These are phyloP conservation scores for Siniperca scherzeri DNA, from an alignment of 2,797 vertebrate genomes.

Conservation along the genomic window DNA sequence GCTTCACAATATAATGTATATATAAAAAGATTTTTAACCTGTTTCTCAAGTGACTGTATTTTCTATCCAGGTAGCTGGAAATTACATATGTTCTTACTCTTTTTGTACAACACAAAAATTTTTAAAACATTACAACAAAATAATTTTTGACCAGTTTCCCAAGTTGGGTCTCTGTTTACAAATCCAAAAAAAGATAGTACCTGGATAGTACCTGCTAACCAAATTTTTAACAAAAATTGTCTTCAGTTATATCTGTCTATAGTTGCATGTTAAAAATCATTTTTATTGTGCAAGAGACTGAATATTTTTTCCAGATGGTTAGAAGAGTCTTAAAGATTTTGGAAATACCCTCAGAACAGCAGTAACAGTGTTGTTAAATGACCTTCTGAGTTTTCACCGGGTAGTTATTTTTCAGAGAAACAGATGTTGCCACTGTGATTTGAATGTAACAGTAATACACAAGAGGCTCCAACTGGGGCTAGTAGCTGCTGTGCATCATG, in stretches of 20 bases:
- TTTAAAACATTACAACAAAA: too few species aligned
- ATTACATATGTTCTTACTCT: too few species aligned
- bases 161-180: too few species aligned
- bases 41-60: not conserved
- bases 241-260: not conserved
- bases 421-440: not conserved
- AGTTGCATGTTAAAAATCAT: not conserved
- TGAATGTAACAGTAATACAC: not conserved
- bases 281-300: not conserved
- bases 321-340: not conserved
- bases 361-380: not conserved
- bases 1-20: not conserved
- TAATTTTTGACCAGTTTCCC: not conserved
- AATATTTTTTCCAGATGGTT: not conserved
- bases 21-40: not conserved
- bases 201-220: not conserved
- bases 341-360: not conserved
- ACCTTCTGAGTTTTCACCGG: not conserved
- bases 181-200: not conserved
- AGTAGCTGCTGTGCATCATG: not conserved
- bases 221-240: not conserved
- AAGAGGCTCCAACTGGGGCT: not conserved
- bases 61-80: not conserved
- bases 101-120: too few species aligned
- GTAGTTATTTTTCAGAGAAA: conserved; percentile 6